phyloP scores from a whole-genome alignment of 1,140 invertebrate species.

The Halyomorpha halys region DNA sequence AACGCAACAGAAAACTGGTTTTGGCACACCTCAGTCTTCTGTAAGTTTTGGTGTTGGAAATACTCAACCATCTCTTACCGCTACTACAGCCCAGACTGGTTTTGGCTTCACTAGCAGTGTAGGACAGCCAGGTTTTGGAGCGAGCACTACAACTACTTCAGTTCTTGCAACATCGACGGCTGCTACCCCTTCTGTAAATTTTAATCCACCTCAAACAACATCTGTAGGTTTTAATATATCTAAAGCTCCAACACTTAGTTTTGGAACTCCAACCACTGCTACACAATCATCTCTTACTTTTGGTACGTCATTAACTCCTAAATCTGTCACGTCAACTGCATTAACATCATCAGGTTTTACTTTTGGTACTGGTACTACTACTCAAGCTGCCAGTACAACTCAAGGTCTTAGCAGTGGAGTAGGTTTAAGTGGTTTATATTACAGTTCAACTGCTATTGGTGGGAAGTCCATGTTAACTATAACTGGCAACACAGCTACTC shows the following conservation, averaged over 20 bases:
- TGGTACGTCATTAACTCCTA: slow-evolving; percentile 8
- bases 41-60: neutral
- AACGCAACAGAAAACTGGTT: neutral
- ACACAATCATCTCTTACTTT: slow-evolving; percentile 1
- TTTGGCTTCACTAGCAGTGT: neutral
- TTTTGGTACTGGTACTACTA: neutral
- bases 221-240: neutral
- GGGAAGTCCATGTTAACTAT: slow-evolving; percentile 13
- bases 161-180: neutral
- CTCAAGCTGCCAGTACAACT: neutral
- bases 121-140: neutral
- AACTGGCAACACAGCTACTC: slow-evolving; percentile 11
- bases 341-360: neutral
- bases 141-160: neutral
- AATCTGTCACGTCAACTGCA: neutral
- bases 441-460: neutral
- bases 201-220: neutral
- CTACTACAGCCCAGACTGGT: neutral
- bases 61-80: neutral
- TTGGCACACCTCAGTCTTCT: neutral
- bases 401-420: neutral
- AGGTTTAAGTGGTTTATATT: neutral
- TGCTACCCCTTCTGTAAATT: neutral
- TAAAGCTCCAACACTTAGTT: neutral
- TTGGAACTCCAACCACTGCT: neutral